Evolutionary conservation across 1,140 invertebrate genomes (phyloP), one percentile per base, ranked within the genome.

Genomic region (Drosophila murphyi): DNA sequence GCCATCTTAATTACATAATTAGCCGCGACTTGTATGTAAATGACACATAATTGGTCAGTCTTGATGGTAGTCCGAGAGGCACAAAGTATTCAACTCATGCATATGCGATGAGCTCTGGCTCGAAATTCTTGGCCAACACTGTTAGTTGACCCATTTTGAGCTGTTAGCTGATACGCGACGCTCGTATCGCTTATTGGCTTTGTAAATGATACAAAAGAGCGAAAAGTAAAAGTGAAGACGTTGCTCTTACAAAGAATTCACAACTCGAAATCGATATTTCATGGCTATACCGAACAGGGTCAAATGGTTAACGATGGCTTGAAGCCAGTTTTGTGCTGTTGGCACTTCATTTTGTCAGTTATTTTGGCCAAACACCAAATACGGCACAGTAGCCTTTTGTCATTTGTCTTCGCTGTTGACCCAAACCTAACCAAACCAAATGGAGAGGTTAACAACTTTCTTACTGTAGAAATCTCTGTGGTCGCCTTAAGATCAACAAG

Each of bases 331-430:
- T 57, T 56, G 56, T 56, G 20, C 20, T 20, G 1, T n/a, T 43
- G 39, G 39, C 39, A 43, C 39, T 4, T 4, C 10, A 4, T 70
- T 62, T 51, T 56, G 56, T 59, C 48, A 32, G 48, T 50, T 43
- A 57, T 65, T 35, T 35, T 57, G 39, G 55, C 70, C 48, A 59
- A 47, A 51, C 32, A 31, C 34, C 39, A 43, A 20, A 4, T 43
- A 43, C 10, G 59, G 48, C 72, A 76, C 73, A 65, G 73, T 76
- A 76, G 73, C 73, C 73, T 75, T 72, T 72, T 76, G 61, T 76
- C 73, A 76, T 76, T 76, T 65, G 43, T 72, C 48, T 72, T 72
- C n/a, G 48, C 39, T 62, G 43, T 41, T 37, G 48, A 54, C 35
- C 48, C 61, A 54, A 29, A 28, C 34, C 29, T 41, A 39, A 64